Conservation (phyloP, 2,888 invertebrate species). For the Aspidiotus rigidus region DNA sequence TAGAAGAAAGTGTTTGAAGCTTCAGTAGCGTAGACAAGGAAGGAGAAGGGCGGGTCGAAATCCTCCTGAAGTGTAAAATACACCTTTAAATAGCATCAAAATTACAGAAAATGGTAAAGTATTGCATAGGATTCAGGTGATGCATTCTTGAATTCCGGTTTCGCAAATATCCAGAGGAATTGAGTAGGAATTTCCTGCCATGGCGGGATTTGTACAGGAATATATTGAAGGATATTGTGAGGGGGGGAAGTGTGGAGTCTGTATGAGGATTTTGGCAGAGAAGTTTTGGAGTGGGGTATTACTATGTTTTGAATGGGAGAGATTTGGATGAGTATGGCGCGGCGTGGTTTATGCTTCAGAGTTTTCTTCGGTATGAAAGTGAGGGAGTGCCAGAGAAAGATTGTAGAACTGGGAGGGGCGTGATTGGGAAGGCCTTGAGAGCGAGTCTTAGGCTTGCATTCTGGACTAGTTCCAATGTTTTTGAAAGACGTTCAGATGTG, state of each 20-base stretch:
- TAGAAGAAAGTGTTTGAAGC: too few species aligned
- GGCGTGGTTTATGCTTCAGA: neutral
- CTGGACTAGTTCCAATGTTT: neutral
- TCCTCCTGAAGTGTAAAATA: too few species aligned
- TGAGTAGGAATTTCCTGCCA: neutral
- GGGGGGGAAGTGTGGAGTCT: neutral
- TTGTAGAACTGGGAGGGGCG: neutral
- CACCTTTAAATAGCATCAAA: too few species aligned
- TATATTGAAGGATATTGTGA: neutral
- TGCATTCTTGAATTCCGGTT: neutral
- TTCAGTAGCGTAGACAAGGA: too few species aligned
- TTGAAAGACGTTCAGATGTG: neutral
- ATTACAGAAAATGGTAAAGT: too few species aligned
- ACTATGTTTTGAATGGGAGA: neutral
- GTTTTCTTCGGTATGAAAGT: conserved; percentile 1
- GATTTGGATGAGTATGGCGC: neutral
- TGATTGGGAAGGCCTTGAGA: neutral
- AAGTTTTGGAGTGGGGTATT: neutral
- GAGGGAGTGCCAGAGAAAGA: neutral
- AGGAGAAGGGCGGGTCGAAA: too few species aligned
- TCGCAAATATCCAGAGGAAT: neutral
- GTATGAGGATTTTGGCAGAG: too few species aligned
- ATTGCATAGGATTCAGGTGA: too few species aligned
- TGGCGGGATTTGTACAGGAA: neutral
- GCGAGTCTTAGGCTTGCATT: neutral